A percentile compares a stretch with the other conserved stretches of the same genome.
Conservation (phyloP, 2,888 invertebrate genomes). For the Eupithecia insigniata region DNA sequence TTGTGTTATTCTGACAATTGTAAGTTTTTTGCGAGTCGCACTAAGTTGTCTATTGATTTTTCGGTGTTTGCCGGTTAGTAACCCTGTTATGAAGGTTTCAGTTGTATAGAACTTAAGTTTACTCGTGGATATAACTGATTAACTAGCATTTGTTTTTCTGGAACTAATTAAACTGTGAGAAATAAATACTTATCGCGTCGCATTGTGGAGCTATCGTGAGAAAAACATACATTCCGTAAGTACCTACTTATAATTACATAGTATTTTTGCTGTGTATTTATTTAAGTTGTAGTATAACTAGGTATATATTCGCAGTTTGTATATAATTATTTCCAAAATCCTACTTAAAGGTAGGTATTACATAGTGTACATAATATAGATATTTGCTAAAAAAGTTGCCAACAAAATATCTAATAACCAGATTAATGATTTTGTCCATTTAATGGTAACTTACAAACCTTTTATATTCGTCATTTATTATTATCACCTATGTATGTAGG, state of each 20-base stretch:
- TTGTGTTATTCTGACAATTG: slow-evolving; percentile 65
- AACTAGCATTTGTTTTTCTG: slow-evolving; percentile 38
- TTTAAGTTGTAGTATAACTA: slow-evolving; percentile 4
- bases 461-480: slow-evolving; percentile 32
- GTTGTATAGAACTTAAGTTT: slow-evolving; percentile 55
- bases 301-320: too few relatives aligned
- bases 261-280: neutral
- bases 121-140: slow-evolving; percentile 31
- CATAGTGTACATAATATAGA: neutral
- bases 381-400: neutral
- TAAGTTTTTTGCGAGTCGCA: slow-evolving; percentile 67
- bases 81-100: slow-evolving; percentile 74
- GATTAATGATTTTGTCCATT: neutral
- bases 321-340: too few relatives aligned
- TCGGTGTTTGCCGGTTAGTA: slow-evolving; percentile 77
- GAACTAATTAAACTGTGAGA: slow-evolving; percentile 51
- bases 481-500: too few relatives aligned
- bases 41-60: slow-evolving; percentile 75
- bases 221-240: slow-evolving; percentile 66
- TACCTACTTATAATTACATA: slow-evolving; percentile 43
- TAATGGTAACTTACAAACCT: slow-evolving; percentile 21
- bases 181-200: slow-evolving; percentile 55
- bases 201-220: slow-evolving; percentile 68
- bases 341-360: too few relatives aligned
- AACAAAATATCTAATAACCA: neutral